These are phyloP conservation scores for Andrena trimmerana DNA, from an alignment of 2,888 invertebrate species.

Conservation along the genomic window DNA sequence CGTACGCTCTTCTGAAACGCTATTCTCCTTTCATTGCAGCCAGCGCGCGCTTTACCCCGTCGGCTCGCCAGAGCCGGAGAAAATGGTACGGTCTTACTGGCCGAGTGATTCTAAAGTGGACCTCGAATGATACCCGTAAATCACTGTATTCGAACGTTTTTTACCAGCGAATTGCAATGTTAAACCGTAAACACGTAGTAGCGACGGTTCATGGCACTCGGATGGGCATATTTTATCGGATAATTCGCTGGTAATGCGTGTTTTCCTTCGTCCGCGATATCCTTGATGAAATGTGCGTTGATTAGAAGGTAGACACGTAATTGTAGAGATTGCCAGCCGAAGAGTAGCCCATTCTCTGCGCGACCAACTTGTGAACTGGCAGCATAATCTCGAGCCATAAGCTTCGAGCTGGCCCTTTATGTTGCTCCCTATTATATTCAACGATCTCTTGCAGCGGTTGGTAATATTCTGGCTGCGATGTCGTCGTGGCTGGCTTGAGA, in stretches of 20 bases:
- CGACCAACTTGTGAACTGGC: slow-evolving; percentile 8
- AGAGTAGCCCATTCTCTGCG: slow-evolving; percentile 9
- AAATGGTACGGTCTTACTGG: slow-evolving; percentile 39
- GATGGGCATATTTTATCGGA: background rate
- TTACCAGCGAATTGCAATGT: slow-evolving; percentile 18
- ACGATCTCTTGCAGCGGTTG: slow-evolving; percentile 7
- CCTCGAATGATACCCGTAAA: slow-evolving; percentile 29
- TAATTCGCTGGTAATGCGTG: background rate
- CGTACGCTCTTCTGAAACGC: slow-evolving; percentile 43
- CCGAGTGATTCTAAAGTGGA: slow-evolving; percentile 36
- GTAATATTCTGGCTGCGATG: slow-evolving; percentile 22
- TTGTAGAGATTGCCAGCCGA: slow-evolving; percentile 10
- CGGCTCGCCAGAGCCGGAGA: background rate
- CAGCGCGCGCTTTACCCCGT: slow-evolving; percentile 1
- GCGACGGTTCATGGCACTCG: background rate
- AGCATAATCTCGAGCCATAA: slow-evolving; percentile 9
- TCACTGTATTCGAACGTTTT: slow-evolving; percentile 16
- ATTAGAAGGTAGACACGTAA: background rate
- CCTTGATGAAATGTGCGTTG: background rate
- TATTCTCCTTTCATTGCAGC: slow-evolving; percentile 56
- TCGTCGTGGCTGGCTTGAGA: slow-evolving; percentile 20
- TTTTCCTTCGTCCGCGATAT: background rate
- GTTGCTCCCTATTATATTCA: slow-evolving; percentile 23
- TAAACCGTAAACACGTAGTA: background rate
- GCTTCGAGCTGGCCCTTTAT: slow-evolving; percentile 17